A percentile compares a stretch with the other conserved stretches of the same genome.
These are phyloP conservation scores for Plemyria rubiginata DNA, from an alignment of 2,888 invertebrate species.

Conservation along the genomic window DNA sequence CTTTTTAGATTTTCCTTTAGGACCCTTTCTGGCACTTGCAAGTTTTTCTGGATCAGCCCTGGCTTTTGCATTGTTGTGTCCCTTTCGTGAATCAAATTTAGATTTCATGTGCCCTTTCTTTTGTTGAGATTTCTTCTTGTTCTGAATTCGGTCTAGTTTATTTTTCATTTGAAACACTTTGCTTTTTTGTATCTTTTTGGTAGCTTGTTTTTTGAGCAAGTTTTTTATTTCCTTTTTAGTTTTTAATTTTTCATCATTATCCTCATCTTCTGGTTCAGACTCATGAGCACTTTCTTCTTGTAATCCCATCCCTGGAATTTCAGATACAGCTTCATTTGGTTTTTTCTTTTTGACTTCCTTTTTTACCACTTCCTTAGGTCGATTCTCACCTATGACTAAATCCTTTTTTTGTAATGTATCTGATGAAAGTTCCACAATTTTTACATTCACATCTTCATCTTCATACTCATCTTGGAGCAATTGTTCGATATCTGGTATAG, in stretches of 20 bases:
- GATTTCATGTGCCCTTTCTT: slow-evolving; percentile 64
- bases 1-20: slow-evolving; percentile 74
- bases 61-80: slow-evolving; percentile 54
- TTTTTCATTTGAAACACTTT: slow-evolving; percentile 91
- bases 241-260: slow-evolving; percentile 63
- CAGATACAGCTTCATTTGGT: slow-evolving; percentile 47
- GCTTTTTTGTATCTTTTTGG: slow-evolving; percentile 90
- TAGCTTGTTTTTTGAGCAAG: slow-evolving; percentile 88
- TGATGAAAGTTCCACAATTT: slow-evolving; percentile 90
- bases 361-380: slow-evolving; percentile 64
- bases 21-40: slow-evolving; percentile 48
- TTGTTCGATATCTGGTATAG: slow-evolving; percentile 89
- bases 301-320: slow-evolving; percentile 71
- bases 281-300: slow-evolving; percentile 62
- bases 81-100: slow-evolving; percentile 50
- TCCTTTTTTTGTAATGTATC: slow-evolving; percentile 88
- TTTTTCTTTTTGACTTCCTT: slow-evolving; percentile 50
- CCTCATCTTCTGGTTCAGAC: slow-evolving; percentile 55
- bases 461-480: slow-evolving; percentile 89
- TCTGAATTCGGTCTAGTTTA: slow-evolving; percentile 88
- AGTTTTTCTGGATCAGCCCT: slow-evolving; percentile 51
- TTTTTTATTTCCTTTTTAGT: slow-evolving; percentile 89
- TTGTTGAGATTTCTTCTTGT: slow-evolving; percentile 87
- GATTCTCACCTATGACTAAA: slow-evolving; percentile 90
- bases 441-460: slow-evolving; percentile 91